Conservation (phyloP, 2,113 vertebrate genomes). For the Steatornis caripensis region DNA sequence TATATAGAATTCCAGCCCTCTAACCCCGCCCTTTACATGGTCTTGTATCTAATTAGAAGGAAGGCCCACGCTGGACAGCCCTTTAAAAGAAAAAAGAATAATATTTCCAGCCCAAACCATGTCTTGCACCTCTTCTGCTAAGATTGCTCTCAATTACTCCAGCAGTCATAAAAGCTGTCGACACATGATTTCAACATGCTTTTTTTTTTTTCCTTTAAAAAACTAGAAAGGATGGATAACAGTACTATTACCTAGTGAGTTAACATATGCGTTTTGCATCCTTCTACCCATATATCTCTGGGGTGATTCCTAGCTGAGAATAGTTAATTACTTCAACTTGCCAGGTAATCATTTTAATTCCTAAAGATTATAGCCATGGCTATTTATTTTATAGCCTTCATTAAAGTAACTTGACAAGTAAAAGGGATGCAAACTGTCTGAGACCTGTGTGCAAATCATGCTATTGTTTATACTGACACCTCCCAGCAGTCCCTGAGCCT, state of each 20-base stretch:
- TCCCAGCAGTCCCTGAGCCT: constrained; percentile 39
- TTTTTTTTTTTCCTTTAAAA: not conserved
- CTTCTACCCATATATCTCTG: constrained; percentile 18
- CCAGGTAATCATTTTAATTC: constrained; percentile 62
- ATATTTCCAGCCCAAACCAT: not conserved
- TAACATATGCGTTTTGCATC: constrained; percentile 37
- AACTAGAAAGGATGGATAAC: not conserved
- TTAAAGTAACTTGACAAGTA: constrained; percentile 58
- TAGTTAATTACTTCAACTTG: constrained; percentile 56
- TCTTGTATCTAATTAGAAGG: not conserved
- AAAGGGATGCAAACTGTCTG: constrained; percentile 23
- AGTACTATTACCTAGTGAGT: not conserved
- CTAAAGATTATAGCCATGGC: constrained; percentile 28
- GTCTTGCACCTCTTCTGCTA: not conserved
- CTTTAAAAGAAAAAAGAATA: not conserved
- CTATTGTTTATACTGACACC: constrained; percentile 44
- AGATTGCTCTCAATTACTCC: not conserved
- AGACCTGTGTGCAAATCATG: constrained; percentile 28
- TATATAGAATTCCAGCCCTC: not conserved
- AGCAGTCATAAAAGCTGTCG: not conserved
- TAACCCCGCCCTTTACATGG: not conserved
- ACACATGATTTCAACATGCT: not conserved
- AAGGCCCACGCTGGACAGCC: not conserved
- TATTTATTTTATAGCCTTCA: constrained; percentile 61
- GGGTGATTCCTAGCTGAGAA: constrained; percentile 43